Evolutionary conservation across 2,113 vertebrate species (phyloP), one percentile per base, ranked within the genome.

Genomic region (Coryphaenoides rupestris): DNA sequence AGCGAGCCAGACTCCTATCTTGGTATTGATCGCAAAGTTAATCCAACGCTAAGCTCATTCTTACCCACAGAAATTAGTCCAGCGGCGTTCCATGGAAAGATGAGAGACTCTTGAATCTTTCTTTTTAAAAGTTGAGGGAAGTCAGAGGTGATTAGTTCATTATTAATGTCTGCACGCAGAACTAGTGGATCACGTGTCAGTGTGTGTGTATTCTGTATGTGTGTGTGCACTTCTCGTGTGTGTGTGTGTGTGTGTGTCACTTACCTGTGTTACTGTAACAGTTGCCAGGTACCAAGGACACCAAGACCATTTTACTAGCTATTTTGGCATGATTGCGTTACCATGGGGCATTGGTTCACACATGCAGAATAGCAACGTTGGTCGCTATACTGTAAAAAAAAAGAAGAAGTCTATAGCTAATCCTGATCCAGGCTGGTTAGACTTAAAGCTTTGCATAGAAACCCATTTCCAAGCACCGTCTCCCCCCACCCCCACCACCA

Each of bases 1-100:
- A 93, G 90, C 92, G 90, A 90, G 70, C 66, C 82, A 88, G 91
- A 87, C 91, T 93, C 91, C 91, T 94, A 94, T 95, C 92, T 93
- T 89, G 86, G 89, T 95, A 98, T 98, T 93, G 95, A 98, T 96
- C 91, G 91, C 79, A 65, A 84, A 90, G 89, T 94, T 98, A 98
- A 98, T 98, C 95, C 93, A 97, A 97, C 96, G 94, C 93, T 90
- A 91, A 91, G 92, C 92, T 90, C 93, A 92, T 92, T 90, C 90
- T 88, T 84, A 92, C 90, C 92, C 92, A 74, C 80, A 81, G 89
- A 89, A 93, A 93, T 76, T 87, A 89, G 90, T n/a, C n/a, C n/a
- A 40, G 13, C 13, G 33, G 33, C 13, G 33, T 40, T n/a, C 33
- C 81, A 88, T 87, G 78, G 88, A 93, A 79, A 89, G 91, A 93